Conservation (phyloP, 23 tunicate species). For the Ascidia mentula region DNA sequence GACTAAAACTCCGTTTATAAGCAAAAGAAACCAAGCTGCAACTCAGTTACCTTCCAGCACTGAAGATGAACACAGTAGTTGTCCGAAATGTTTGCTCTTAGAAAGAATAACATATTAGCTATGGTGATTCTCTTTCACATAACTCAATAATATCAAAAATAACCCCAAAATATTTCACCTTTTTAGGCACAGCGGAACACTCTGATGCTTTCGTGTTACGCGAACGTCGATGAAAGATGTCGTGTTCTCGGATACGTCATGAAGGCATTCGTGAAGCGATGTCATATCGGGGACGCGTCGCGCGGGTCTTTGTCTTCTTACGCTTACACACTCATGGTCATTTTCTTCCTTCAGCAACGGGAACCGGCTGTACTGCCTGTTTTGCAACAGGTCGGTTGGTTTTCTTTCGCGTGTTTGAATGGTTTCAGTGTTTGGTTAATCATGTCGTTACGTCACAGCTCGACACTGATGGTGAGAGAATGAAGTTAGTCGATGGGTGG, state of each 20-base stretch:
- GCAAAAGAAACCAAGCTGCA: too few relatives aligned
- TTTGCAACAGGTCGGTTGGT: slow-evolving; percentile 56
- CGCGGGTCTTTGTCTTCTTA: slow-evolving; percentile 91
- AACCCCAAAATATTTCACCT: background rate
- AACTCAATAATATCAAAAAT: too few relatives aligned
- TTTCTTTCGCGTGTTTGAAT: background rate
- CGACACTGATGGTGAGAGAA: slow-evolving; percentile 16
- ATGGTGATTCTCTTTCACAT: too few relatives aligned
- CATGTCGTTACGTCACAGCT: background rate
- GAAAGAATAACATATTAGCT: too few relatives aligned
- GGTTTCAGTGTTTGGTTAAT: background rate
- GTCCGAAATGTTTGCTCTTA: too few relatives aligned
- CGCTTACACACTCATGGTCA: slow-evolving; percentile 94
- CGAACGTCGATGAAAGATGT: slow-evolving; percentile 76
- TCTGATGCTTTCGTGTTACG: slow-evolving; percentile 58
- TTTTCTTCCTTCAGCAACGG: slow-evolving; percentile 87
- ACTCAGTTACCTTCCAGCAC: too few relatives aligned
- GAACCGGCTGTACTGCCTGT: slow-evolving; percentile 85
- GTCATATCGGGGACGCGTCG: slow-evolving; percentile 93
- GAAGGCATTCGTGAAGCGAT: slow-evolving; percentile 90
- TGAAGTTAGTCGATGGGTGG: slow-evolving; percentile 65
- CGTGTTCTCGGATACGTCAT: slow-evolving; percentile 78
- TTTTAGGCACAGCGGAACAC: slow-evolving; percentile 91
- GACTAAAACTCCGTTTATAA: too few relatives aligned
- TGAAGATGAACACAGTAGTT: too few relatives aligned